These are phyloP conservation scores for Palythoa caribaeorum DNA, from an alignment of 92 coral and sea anemone species.

Conservation along the genomic window DNA sequence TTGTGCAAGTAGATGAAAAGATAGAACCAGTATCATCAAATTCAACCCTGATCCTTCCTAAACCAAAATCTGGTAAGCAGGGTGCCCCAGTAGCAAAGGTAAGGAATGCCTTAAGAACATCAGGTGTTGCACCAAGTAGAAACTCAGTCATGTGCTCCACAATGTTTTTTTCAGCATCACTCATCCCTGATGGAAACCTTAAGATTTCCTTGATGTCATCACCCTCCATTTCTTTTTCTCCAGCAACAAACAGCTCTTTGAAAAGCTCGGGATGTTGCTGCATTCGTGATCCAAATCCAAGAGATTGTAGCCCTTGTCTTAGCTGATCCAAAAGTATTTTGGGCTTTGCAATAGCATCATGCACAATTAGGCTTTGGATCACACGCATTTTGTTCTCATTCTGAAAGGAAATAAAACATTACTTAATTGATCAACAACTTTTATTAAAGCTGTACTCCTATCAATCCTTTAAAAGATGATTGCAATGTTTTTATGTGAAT, in stretches of 20 bases:
- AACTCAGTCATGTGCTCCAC: not conserved
- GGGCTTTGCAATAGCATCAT: constrained; percentile 67
- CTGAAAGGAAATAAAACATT: constrained; percentile 10
- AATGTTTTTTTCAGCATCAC: constrained; percentile 9
- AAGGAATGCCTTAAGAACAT: constrained; percentile 28
- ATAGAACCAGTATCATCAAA: constrained; percentile 42
- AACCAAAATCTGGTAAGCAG: constrained; percentile 58
- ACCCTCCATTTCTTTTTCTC: constrained; percentile 19
- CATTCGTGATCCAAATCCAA: constrained; percentile 67
- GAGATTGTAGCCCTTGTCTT: constrained; percentile 63
- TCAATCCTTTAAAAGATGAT: too few relatives aligned
- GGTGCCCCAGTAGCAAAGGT: constrained; percentile 63
- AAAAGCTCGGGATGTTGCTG: constrained; percentile 21
- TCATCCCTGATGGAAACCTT: constrained; percentile 17
- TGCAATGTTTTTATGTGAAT: too few relatives aligned
- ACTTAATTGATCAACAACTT: too few relatives aligned
- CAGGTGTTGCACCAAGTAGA: not conserved
- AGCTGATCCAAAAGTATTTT: constrained; percentile 71
- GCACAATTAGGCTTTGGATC: constrained; percentile 60
- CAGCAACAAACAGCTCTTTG: constrained; percentile 46
- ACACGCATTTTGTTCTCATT: constrained; percentile 71
- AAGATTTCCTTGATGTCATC: constrained; percentile 13
- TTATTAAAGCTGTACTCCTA: too few relatives aligned
- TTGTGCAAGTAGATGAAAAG: constrained; percentile 47
- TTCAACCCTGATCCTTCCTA: constrained; percentile 42